Evolutionary conservation across 2,888 invertebrate species (phyloP).

Genomic region (Seira ritae): DNA sequence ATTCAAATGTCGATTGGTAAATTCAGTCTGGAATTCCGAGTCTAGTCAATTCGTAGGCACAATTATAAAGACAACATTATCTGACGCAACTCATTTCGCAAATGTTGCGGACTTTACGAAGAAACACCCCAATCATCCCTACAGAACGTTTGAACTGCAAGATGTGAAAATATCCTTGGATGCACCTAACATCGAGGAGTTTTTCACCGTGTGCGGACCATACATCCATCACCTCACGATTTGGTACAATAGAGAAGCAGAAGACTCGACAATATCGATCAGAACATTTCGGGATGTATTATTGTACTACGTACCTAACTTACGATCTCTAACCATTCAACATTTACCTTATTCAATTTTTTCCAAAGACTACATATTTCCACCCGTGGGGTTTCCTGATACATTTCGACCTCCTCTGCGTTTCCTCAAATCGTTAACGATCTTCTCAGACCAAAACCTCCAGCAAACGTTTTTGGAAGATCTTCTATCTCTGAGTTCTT

Average conservation of each 20-base stretch:
- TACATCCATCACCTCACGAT: slow-evolving; percentile 60
- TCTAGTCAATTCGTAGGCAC: slow-evolving; percentile 43
- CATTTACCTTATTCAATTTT: slow-evolving; percentile 58
- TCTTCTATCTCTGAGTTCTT: slow-evolving; percentile 47
- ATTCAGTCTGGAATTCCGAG: slow-evolving; percentile 55
- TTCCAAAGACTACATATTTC: slow-evolving; percentile 52
- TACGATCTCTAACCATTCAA: slow-evolving; percentile 55
- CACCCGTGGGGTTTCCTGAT: slow-evolving; percentile 51
- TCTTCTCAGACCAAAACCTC: slow-evolving; percentile 63
- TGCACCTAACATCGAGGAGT: slow-evolving; percentile 30
- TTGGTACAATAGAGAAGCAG: slow-evolving; percentile 63
- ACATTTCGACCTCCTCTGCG: slow-evolving; percentile 46
- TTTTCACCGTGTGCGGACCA: slow-evolving; percentile 56
- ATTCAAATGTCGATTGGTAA: slow-evolving; percentile 59
- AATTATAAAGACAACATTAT: slow-evolving; percentile 43
- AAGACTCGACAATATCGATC: slow-evolving; percentile 39
- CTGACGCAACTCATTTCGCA: slow-evolving; percentile 33
- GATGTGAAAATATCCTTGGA: slow-evolving; percentile 59
- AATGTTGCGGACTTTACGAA: slow-evolving; percentile 49
- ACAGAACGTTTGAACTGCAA: slow-evolving; percentile 62
- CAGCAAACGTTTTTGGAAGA: slow-evolving; percentile 56
- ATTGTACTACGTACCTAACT: slow-evolving; percentile 61
- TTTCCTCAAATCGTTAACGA: slow-evolving; percentile 49
- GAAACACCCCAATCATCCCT: slow-evolving; percentile 55
- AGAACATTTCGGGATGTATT: slow-evolving; percentile 62